phyloP scores from a whole-genome alignment of 2,113 vertebrate species.

The Cinclus cinclus region DNA sequence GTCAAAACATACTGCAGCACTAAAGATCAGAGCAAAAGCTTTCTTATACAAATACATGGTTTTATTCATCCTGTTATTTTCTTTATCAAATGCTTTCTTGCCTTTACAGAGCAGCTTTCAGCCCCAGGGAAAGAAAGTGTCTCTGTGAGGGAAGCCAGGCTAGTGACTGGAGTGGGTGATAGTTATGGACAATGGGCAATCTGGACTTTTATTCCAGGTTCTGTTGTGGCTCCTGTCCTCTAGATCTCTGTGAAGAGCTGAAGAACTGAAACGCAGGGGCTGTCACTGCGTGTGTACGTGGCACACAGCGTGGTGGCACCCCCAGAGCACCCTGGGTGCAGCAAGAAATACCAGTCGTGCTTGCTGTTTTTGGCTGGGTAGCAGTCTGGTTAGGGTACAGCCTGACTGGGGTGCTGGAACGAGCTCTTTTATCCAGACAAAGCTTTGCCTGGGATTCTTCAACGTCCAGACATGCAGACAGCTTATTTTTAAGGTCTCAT shows the following conservation, averaged over 20 bases:
- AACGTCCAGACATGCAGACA: neutral
- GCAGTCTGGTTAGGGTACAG: neutral
- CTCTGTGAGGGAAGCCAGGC: neutral
- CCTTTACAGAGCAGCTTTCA: slow-evolving; percentile 2
- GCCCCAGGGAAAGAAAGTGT: neutral
- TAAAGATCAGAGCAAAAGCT: slow-evolving; percentile 54
- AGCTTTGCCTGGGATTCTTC: slow-evolving; percentile 24
- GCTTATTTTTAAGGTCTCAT: slow-evolving; percentile 60
- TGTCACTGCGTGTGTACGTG: neutral
- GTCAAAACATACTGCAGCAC: slow-evolving; percentile 56
- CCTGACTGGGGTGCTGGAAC: neutral
- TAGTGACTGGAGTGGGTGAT: neutral
- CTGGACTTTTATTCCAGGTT: neutral
- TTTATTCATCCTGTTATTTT: slow-evolving; percentile 57
- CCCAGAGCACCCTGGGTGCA: neutral
- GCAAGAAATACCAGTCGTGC: neutral
- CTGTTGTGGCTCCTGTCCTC: neutral
- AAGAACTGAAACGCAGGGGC: neutral
- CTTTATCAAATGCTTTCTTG: slow-evolving; percentile 24
- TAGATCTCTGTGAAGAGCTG: neutral
- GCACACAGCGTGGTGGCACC: neutral
- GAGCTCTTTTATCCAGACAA: neutral
- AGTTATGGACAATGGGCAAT: neutral
- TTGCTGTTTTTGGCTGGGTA: neutral
- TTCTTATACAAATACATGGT: slow-evolving; percentile 27